Evolutionary conservation across 2,797 vertebrate species (phyloP), one percentile per base, ranked within the genome.

Genomic region (Phoebastria nigripes): DNA sequence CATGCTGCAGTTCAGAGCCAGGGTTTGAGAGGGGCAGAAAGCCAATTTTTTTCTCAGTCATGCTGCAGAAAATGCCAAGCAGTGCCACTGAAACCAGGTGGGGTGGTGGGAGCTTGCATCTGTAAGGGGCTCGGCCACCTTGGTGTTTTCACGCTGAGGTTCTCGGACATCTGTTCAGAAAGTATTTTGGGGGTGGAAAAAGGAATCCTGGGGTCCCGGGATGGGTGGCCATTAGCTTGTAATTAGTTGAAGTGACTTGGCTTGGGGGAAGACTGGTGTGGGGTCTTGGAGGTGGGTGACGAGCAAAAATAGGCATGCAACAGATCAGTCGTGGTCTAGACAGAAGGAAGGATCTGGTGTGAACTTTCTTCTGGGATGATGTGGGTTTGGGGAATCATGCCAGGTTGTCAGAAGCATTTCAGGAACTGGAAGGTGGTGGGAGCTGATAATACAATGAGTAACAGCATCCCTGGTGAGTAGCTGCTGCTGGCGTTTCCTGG

Each of bases 281-380:
- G 49, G 44, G 28, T 54, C 37, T 74, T 79, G 25, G 44, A 81
- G 20, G 25, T 61, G n/a, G 5, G 4, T 41, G 18, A 39, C 3
- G 9, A 76, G 25, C 5, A 59, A 79, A 90, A 90, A 66, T 24
- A 20, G 9, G 6, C 0, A 0, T 49, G 29, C 20, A 91, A 14
- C n/a, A 39, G 5, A 12, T 39, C 0, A 1, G 17, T 77, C 4
- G 2, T 6, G 3, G 2, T 56, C 33, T 81, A 37, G 65, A 71
- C n/a, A 67, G 35, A 69, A 70, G 37, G 42, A 79, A 12, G 51
- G 35, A 58, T 58, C 59, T 89, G 19, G 13, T 49, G 17, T 74
- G 66, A 71, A 33, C 15, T 88, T 90, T 33, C 29, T 91, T 55
- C n/a, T 87, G 86, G 29, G 28, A 18, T 71, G 13, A 29, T 47